Evolutionary conservation across 2,888 invertebrate genomes (phyloP).

Genomic region (Ptilodon capucinus): DNA sequence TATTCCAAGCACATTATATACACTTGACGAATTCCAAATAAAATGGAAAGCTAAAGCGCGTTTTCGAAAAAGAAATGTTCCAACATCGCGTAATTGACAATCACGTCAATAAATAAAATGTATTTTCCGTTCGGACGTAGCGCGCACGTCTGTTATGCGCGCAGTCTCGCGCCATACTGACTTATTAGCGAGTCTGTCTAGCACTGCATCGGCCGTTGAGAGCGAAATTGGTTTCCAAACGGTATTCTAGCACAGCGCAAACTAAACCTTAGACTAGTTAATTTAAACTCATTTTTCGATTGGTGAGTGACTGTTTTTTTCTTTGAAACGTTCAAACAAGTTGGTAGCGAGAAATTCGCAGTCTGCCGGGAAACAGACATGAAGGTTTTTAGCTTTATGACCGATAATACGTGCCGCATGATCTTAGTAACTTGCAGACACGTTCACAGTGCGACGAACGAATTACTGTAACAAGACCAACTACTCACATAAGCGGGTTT

Average conservation of each 20-base stretch:
- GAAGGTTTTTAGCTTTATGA: constrained; percentile 51
- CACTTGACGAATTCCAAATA: constrained; percentile 25
- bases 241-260: constrained; percentile 35
- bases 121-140: constrained; percentile 31
- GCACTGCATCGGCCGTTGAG: constrained; percentile 61
- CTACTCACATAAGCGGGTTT: too few relatives aligned
- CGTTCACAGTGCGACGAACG: not conserved
- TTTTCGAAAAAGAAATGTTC: constrained; percentile 32
- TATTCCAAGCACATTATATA: constrained; percentile 32
- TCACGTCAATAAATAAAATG: constrained; percentile 38
- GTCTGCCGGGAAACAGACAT: constrained; percentile 58
- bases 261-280: constrained; percentile 42
- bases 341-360: constrained; percentile 67
- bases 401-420: constrained; percentile 38
- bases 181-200: constrained; percentile 58
- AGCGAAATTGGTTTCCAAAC: constrained; percentile 73
- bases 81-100: constrained; percentile 50
- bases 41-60: constrained; percentile 30
- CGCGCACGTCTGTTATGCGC: constrained; percentile 51
- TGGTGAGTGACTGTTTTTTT: constrained; percentile 46
- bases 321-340: constrained; percentile 53
- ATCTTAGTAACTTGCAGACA: not conserved
- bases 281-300: constrained; percentile 49
- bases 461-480: too few relatives aligned
- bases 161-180: constrained; percentile 74